Percentiles rank a stretch among this genome's conserved stretches.
Conservation (phyloP, 92 coral and sea anemone genomes). For the Porites evermanni region DNA sequence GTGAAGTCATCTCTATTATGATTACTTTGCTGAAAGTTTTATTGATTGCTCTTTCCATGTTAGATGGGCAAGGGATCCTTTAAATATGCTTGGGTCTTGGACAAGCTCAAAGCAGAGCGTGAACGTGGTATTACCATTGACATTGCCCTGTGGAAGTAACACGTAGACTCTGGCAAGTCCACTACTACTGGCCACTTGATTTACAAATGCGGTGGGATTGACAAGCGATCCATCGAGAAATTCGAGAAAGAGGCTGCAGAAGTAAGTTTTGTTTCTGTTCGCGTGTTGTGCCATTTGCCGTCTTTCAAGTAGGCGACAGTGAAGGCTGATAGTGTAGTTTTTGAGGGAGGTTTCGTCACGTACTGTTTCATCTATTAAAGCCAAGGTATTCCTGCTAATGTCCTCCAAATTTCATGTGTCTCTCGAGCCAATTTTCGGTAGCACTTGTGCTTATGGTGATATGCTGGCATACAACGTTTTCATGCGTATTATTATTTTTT, state of each 20-base stretch:
- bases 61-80: conserved; percentile 99
- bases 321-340: too few relatives aligned
- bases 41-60: neutral
- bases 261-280: conserved; percentile 39
- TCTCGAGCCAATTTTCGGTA: too few relatives aligned
- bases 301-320: too few relatives aligned
- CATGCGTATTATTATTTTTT: too few relatives aligned
- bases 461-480: too few relatives aligned
- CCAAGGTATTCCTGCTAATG: too few relatives aligned
- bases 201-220: conserved; percentile 99
- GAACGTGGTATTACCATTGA: conserved; percentile 97
- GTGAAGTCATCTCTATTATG: neutral
- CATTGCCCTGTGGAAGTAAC: conserved; percentile 98
- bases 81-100: conserved; percentile 99
- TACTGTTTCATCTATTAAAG: too few relatives aligned
- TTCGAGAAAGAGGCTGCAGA: conserved; percentile 92
- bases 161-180: conserved; percentile 98
- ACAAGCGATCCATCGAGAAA: conserved; percentile 93
- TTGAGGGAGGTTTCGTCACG: too few relatives aligned
- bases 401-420: too few relatives aligned
- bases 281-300: neutral
- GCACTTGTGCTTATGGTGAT: too few relatives aligned
- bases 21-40: too few relatives aligned
- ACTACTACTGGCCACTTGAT: conserved; percentile 97
- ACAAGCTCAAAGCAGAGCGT: conserved; percentile 96